Percentiles rank a stretch among this genome's conserved stretches.
These are phyloP conservation scores for Picus viridis DNA, from an alignment of 2,797 vertebrate species.

Conservation along the genomic window DNA sequence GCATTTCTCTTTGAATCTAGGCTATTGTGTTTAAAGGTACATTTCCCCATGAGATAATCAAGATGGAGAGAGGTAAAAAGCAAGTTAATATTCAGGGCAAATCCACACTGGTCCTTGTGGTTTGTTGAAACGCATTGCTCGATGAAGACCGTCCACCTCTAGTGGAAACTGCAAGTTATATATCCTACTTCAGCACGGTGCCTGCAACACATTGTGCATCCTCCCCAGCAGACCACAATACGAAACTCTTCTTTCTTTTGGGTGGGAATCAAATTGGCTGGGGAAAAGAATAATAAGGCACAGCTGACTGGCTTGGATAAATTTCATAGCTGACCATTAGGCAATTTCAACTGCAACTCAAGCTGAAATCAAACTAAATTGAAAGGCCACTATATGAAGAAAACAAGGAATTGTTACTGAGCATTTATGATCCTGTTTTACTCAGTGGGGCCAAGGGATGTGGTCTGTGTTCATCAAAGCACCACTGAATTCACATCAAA, in stretches of 20 bases:
- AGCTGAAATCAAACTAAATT: background rate
- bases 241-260: background rate
- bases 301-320: background rate
- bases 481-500: constrained; percentile 1
- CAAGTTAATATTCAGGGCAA: background rate
- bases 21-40: background rate
- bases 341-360: background rate
- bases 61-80: background rate
- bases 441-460: background rate
- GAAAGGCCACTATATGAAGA: background rate
- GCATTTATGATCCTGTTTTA: background rate
- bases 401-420: constrained; percentile 33
- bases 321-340: background rate
- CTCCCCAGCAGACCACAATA: background rate
- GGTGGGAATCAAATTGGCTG: background rate
- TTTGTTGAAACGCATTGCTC: background rate
- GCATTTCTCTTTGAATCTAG: background rate
- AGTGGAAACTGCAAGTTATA: background rate
- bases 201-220: background rate
- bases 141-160: background rate
- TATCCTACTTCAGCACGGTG: background rate
- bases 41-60: background rate
- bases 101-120: background rate
- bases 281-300: background rate
- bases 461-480: background rate